phyloP scores from a whole-genome alignment of 2,113 vertebrate genomes.

The Lucifuga dentata region DNA sequence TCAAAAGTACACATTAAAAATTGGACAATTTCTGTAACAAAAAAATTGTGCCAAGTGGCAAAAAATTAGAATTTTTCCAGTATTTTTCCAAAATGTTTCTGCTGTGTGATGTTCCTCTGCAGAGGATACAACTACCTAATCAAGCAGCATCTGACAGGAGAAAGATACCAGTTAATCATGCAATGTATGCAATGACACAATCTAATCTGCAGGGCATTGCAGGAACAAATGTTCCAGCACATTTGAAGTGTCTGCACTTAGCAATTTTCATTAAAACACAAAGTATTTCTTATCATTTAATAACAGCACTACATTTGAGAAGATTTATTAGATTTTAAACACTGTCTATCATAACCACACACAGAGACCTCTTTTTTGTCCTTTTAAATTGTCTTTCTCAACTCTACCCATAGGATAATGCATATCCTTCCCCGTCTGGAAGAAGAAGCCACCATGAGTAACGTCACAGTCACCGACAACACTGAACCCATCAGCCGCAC shows the following conservation, averaged over 20 bases:
- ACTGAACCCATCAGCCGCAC: conserved; percentile 89
- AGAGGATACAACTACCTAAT: conserved; percentile 20
- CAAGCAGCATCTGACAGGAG: conserved; percentile 20
- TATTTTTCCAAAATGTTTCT: conserved; percentile 16
- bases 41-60: too few species aligned
- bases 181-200: conserved; percentile 9
- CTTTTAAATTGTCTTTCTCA: conserved; percentile 20
- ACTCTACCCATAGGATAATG: conserved; percentile 90
- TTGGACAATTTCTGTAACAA: background rate
- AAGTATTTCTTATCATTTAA: conserved; percentile 21
- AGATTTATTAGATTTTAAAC: conserved; percentile 19
- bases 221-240: conserved; percentile 15
- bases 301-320: conserved; percentile 16
- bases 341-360: conserved; percentile 6
- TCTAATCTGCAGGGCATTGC: conserved; percentile 15
- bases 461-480: conserved; percentile 96
- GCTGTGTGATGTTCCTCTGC: background rate
- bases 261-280: conserved; percentile 34
- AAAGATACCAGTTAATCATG: conserved; percentile 37
- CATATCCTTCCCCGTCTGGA: conserved; percentile 89
- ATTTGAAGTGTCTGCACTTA: conserved; percentile 16
- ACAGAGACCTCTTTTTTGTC: background rate
- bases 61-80: conserved; percentile 19
- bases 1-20: background rate
- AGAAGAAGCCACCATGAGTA: conserved; percentile 96